Conservation (phyloP, 2,113 vertebrate species). For the Callochromis pleurospilus region DNA sequence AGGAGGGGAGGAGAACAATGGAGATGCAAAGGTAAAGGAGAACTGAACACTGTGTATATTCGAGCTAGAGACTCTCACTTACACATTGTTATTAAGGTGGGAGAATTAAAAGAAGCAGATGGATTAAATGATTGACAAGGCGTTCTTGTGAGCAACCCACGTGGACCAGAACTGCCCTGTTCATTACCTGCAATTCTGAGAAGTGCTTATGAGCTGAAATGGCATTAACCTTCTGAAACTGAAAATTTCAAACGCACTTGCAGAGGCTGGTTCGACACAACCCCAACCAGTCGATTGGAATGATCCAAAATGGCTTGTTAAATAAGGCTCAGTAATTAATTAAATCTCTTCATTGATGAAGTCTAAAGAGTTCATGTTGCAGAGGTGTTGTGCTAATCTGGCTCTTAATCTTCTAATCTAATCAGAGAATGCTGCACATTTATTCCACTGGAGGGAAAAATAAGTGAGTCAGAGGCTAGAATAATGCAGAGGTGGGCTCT, state of each 20-base stretch:
- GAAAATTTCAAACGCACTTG: background rate
- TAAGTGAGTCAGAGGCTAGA: background rate
- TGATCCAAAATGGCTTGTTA: conserved; percentile 4
- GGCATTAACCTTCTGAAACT: background rate
- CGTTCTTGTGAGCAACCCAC: background rate
- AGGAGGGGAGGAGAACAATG: background rate
- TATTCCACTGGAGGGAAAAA: background rate
- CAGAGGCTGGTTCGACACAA: background rate
- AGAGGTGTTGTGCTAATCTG: conserved; percentile 18
- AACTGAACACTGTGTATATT: background rate
- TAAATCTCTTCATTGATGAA: conserved; percentile 29
- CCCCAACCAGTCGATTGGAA: background rate
- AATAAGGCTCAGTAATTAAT: conserved; percentile 31
- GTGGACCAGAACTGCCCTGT: background rate
- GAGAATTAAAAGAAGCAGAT: background rate
- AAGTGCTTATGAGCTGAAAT: background rate
- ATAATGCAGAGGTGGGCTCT: background rate
- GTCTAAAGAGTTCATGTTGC: conserved; percentile 15
- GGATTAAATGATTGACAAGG: background rate
- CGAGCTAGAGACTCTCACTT: background rate
- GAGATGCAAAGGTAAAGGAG: background rate
- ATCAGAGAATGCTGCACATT: conserved; percentile 9
- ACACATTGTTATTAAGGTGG: background rate
- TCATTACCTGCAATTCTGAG: background rate
- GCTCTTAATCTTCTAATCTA: conserved; percentile 37